These are phyloP conservation scores for Lydus trimaculatus DNA, from an alignment of 2,888 invertebrate species.

Conservation along the genomic window DNA sequence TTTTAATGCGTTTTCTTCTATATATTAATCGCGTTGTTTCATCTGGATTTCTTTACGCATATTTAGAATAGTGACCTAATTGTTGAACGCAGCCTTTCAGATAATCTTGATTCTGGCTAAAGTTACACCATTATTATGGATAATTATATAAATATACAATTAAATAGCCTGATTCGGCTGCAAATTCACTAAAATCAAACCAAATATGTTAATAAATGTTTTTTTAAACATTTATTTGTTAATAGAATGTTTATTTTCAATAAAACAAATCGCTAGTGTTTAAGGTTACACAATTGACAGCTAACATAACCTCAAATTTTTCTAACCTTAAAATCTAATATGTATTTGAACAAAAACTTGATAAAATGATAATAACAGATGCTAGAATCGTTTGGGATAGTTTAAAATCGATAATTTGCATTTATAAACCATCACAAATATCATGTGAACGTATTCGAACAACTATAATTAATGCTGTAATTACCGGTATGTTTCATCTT, in stretches of 20 bases:
- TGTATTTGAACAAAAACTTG: constrained; percentile 9
- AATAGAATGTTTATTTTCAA: background rate
- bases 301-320: background rate
- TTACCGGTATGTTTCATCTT: constrained; percentile 66
- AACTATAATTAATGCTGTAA: constrained; percentile 69
- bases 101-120: too few species aligned
- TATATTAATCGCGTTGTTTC: background rate
- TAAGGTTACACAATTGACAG: background rate
- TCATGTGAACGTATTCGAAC: constrained; percentile 64
- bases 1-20: background rate
- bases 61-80: too few species aligned
- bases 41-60: too few species aligned
- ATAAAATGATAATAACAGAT: constrained; percentile 43
- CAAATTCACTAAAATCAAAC: too few species aligned
- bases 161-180: too few species aligned
- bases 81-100: too few species aligned
- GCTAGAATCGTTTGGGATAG: constrained; percentile 70
- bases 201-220: too few species aligned
- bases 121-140: too few species aligned
- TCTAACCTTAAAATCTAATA: constrained; percentile 13
- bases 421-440: constrained; percentile 78
- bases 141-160: too few species aligned
- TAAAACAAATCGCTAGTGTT: background rate
- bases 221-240: too few species aligned
- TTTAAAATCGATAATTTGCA: constrained; percentile 78